Evolutionary conservation across 2,113 vertebrate species (phyloP), one percentile per base, ranked within the genome.

Genomic region (Cromileptes altivelis): DNA sequence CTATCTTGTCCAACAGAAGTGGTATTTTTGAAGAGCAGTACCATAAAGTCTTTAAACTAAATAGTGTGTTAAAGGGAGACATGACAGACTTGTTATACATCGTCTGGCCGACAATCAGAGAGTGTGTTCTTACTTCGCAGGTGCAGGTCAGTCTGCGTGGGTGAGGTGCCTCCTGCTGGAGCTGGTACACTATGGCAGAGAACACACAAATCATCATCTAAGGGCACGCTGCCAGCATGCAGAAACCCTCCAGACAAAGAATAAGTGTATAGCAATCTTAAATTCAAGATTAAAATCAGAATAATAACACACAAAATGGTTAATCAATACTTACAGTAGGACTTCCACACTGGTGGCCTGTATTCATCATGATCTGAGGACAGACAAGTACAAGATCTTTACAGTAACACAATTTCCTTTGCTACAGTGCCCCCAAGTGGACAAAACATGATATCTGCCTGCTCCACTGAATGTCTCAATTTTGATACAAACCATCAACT

Each of bases 141-240:
- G 89, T 93, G 77, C 95, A 96, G 65, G 95, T 96, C 92, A 96
- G 52, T 80, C 95, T 96, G 83, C 98, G 96, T 64, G 98, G 98
- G 87, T 99, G 98, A 15, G 98, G 97, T 57, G 98, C 98, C 96
- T 99, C 98, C 94, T 99, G 98, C 90, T 99, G 98, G 86, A 99
- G 95, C 91, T 99, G 98, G 93, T 99, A 99, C 81, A 99, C 98
- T 99, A 64, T 3, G 60, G 92, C 56, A 88, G 88, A 67, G 89
- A 82, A 87, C 1, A 23, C 0, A 83, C 30, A 56, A 33, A 33
- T 13, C 19, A 52, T 60, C 53, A 62, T 23, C 17, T 75, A 30
- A 30, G 52, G n/a, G 18, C 1, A 10, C 1, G 40, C 9, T 42
- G 40, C 14, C 1, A 18, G 10, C 3, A 21, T 9, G 7, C 60